phyloP scores from a whole-genome alignment of 2,888 invertebrate species.

The Thecocarcelia acutangulata region DNA sequence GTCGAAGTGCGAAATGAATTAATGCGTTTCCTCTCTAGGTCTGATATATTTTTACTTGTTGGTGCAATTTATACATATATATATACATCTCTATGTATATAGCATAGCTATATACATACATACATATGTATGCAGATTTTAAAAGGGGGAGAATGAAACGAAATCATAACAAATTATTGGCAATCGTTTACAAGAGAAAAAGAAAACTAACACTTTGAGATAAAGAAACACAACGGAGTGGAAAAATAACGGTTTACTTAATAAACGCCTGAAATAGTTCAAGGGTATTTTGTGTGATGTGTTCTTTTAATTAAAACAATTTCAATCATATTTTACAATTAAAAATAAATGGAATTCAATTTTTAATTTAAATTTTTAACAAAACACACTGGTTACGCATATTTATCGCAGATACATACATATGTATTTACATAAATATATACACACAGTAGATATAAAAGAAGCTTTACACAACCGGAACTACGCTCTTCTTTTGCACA shows the following conservation, averaged over 20 bases:
- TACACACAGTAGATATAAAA: too few relatives aligned
- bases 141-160: constrained; percentile 33
- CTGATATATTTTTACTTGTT: constrained; percentile 26
- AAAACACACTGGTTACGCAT: background rate
- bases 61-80: constrained; percentile 22
- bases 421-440: background rate
- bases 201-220: background rate
- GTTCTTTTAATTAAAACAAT: constrained; percentile 18
- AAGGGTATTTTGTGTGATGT: constrained; percentile 47
- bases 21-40: constrained; percentile 64
- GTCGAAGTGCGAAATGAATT: constrained; percentile 68
- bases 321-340: background rate
- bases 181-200: constrained; percentile 20
- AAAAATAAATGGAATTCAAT: background rate
- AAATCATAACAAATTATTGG: constrained; percentile 54
- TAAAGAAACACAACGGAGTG: background rate
- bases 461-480: too few relatives aligned
- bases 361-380: constrained; percentile 9
- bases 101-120: too few relatives aligned
- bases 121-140: too few relatives aligned
- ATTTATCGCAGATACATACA: background rate
- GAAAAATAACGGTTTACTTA: constrained; percentile 2
- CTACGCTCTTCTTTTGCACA: constrained; percentile 32
- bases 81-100: too few relatives aligned
- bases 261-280: constrained; percentile 44